phyloP scores from a whole-genome alignment of 2,888 invertebrate genomes.

The Megaustenia siamemsis region DNA sequence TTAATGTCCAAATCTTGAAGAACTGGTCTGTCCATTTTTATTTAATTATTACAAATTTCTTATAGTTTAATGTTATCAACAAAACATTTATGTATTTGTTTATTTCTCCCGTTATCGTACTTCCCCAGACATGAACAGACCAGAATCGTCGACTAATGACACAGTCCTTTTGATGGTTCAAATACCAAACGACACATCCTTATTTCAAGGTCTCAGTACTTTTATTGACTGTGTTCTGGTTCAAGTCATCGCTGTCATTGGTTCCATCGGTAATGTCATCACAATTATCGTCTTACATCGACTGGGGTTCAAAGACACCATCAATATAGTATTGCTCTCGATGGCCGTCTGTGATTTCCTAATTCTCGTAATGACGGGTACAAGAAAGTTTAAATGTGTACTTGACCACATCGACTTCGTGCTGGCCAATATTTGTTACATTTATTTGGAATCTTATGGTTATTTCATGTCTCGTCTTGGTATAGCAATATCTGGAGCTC shows the following conservation, averaged over 20 bases:
- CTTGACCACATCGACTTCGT: not conserved
- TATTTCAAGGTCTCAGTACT: too few relatives aligned
- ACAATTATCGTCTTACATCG: conserved; percentile 7
- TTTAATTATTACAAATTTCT: too few relatives aligned
- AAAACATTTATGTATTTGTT: too few relatives aligned
- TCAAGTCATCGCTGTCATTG: not conserved
- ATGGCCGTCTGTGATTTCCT: conserved; percentile 22
- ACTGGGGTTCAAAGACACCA: not conserved
- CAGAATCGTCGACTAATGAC: too few relatives aligned
- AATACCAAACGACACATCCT: too few relatives aligned
- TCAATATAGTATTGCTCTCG: conserved; percentile 25
- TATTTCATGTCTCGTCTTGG: not conserved
- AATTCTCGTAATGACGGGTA: not conserved
- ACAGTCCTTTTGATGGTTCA: too few relatives aligned
- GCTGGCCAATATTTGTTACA: not conserved
- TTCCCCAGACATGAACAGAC: too few relatives aligned
- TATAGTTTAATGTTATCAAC: too few relatives aligned
- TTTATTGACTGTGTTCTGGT: not conserved
- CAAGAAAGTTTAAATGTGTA: not conserved
- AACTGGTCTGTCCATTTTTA: too few relatives aligned
- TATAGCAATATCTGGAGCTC: not conserved
- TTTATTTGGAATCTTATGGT: not conserved
- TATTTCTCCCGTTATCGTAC: too few relatives aligned
- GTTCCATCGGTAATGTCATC: not conserved
- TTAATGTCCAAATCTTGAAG: too few relatives aligned